These are phyloP conservation scores for Drosophila diplacantha DNA, from an alignment of 2,888 invertebrate genomes.

Conservation along the genomic window DNA sequence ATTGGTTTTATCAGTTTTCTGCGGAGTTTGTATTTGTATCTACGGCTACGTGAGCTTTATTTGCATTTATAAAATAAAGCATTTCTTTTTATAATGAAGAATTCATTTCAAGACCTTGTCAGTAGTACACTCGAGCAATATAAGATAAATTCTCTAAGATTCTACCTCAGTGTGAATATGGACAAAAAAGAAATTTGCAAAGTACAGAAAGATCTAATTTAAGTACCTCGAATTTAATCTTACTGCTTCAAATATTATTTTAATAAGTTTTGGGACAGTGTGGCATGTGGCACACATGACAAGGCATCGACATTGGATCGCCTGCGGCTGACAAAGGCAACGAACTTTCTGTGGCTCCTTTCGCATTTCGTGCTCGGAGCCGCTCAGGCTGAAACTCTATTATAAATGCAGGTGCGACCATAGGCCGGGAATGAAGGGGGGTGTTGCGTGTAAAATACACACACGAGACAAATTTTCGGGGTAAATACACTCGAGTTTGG, in stretches of 20 bases:
- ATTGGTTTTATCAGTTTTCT: too few relatives aligned
- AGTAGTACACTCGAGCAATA: background rate
- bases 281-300: slow-evolving; percentile 28
- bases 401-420: slow-evolving; percentile 46
- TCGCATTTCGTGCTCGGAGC: slow-evolving; percentile 28
- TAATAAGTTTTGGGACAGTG: background rate
- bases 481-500: slow-evolving; percentile 48
- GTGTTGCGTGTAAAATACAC: slow-evolving; percentile 47
- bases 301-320: slow-evolving; percentile 26
- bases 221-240: background rate
- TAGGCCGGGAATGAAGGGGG: background rate
- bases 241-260: background rate
- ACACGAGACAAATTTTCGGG: slow-evolving; percentile 65
- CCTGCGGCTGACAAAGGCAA: slow-evolving; percentile 41
- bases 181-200: background rate
- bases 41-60: too few relatives aligned
- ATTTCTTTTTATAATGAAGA: too few relatives aligned
- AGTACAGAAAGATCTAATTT: background rate
- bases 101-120: too few relatives aligned
- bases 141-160: background rate
- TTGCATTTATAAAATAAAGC: too few relatives aligned
- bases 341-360: slow-evolving; percentile 41
- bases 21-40: too few relatives aligned
- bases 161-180: background rate
- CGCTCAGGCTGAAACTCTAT: slow-evolving; percentile 25